A percentile compares a stretch with the other conserved stretches of the same genome.
Evolutionary conservation across 2,797 vertebrate species (phyloP).

Genomic region (Epinephelus awoara): DNA sequence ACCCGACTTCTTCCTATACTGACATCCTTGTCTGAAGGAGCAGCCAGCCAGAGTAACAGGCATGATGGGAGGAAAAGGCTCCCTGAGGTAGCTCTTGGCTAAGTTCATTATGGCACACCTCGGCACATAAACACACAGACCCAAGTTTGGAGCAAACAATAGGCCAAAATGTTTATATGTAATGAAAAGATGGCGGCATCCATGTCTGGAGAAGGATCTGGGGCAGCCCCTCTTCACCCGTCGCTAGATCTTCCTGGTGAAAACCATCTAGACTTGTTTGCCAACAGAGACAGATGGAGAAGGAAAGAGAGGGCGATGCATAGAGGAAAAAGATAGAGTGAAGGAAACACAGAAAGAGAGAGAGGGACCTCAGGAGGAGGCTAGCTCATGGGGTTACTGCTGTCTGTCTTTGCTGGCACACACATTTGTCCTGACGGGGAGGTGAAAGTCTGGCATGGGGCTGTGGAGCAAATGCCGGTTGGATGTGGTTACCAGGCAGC

Average conservation of each 20-base stretch:
- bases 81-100: conserved; percentile 58
- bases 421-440: conserved; percentile 49
- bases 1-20: conserved; percentile 50
- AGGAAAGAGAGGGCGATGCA: conserved; percentile 12
- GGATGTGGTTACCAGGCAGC: conserved; percentile 45
- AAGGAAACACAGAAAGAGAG: neutral
- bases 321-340: conserved; percentile 22
- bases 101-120: conserved; percentile 36
- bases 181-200: conserved; percentile 24
- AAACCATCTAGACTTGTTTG: conserved; percentile 38
- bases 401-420: conserved; percentile 73
- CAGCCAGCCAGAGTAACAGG: conserved; percentile 60
- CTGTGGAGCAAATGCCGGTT: conserved; percentile 32
- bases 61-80: conserved; percentile 65
- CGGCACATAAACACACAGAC: neutral
- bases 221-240: conserved; percentile 34
- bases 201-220: conserved; percentile 21
- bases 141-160: conserved; percentile 36
- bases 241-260: conserved; percentile 32
- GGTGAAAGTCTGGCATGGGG: conserved; percentile 54
- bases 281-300: conserved; percentile 70
- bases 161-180: conserved; percentile 33
- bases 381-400: conserved; percentile 64
- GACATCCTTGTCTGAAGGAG: conserved; percentile 56
- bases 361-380: conserved; percentile 33